Evolutionary conservation across 2,113 vertebrate genomes (phyloP).

Genomic region (Agapornis roseicollis): DNA sequence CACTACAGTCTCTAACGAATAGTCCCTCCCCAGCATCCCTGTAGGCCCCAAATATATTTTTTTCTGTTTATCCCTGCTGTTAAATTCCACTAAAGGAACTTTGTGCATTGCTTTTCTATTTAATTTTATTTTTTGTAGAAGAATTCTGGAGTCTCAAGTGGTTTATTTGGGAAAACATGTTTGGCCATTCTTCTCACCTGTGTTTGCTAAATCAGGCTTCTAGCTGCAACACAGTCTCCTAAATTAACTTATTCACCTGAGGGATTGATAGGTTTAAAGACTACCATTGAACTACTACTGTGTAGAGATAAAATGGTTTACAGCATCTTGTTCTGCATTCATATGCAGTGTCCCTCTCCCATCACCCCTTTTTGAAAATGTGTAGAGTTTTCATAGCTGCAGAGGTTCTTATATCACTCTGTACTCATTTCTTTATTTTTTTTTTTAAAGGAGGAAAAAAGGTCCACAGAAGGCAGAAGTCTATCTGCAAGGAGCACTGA

Average conservation of each 20-base stretch:
- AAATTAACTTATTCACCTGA: not conserved
- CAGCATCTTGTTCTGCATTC: not conserved
- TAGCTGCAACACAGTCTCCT: not conserved
- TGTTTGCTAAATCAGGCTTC: not conserved
- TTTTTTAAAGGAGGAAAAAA: constrained; percentile 86
- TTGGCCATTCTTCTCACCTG: not conserved
- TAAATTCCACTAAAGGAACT: not conserved
- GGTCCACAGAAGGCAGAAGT: constrained; percentile 87
- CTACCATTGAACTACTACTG: not conserved
- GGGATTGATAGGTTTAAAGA: not conserved
- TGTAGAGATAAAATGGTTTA: not conserved
- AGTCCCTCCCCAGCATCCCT: too few relatives aligned
- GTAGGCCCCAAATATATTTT: not conserved
- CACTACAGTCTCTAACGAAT: too few relatives aligned
- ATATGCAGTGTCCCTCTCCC: not conserved
- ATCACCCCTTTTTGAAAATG: not conserved
- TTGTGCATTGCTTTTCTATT: not conserved
- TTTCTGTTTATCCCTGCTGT: not conserved
- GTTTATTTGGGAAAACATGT: not conserved
- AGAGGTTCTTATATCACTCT: not conserved
- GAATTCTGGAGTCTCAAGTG: not conserved
- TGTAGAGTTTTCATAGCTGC: not conserved
- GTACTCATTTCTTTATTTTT: not conserved
- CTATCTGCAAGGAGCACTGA: constrained; percentile 90
- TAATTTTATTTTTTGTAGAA: not conserved